Evolutionary conservation across 2,113 vertebrate genomes (phyloP), one percentile per base, ranked within the genome.

Genomic region (Sorex araneus): DNA sequence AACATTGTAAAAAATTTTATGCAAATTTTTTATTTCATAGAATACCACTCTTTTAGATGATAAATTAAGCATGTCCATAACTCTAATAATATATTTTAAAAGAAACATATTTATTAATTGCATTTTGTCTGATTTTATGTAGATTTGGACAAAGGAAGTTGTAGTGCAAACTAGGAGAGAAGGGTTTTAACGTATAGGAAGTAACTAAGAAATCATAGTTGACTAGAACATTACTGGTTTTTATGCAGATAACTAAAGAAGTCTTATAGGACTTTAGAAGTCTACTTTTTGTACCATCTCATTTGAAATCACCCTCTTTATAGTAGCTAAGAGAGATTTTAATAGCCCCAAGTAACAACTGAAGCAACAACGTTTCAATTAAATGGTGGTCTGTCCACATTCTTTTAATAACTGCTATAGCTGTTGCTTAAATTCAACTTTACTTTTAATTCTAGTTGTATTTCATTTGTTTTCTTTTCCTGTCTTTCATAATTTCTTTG

Each of bases 301-400:
- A 50, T 74, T 77, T 91, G 67, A 89, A 92, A 92, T 76, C 7
- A 43, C 30, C 75, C 1, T 83, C 27, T 95, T 82, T 34, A 1
- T 43, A 86, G 27, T 94, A 86, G 78, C 19, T 34, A 32, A 34
- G 43, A 50, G 21, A 76, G 27, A 82, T 75, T 93, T 92, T 50
- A 71, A 34, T 50, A 79, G n/a, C 6, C 12, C 9, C 15, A 45
- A 79, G 19, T 86, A 30, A 83, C 43, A 84, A n/a, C 3, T n/a
- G 13, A 91, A 50, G 66, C 50, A 94, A 76, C 11, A 79, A 83
- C 87, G 12, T 0, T 43, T 86, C 54, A 86, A 63, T 89, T 86
- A 83, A 12, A 12, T 28, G 83, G 11, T 80, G 63, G 70, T 19
- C 50, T 77, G 28, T 28, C 28, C 12, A 50, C 13, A 23, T 69